phyloP scores from a whole-genome alignment of 2,113 vertebrate species.

The Toxostoma redivivum region DNA sequence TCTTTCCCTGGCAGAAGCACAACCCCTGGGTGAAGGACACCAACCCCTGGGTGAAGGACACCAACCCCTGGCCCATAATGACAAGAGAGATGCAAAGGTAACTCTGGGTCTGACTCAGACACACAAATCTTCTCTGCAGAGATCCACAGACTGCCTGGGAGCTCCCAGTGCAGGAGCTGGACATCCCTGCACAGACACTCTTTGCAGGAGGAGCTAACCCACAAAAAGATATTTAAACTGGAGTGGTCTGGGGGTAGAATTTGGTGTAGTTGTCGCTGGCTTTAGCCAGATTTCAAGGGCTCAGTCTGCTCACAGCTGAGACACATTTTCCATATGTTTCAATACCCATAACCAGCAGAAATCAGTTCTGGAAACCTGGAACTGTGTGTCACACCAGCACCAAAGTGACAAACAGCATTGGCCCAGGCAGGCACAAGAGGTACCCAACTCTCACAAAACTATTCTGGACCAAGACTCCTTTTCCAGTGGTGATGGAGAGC shows the following conservation, averaged over 20 bases:
- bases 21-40: no score
- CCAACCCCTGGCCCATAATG: fast-evolving
- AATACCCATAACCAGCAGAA: neutral
- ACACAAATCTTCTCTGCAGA: neutral
- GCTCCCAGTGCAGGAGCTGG: neutral
- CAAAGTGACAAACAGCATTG: neutral
- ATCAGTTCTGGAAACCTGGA: neutral
- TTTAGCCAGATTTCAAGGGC: neutral
- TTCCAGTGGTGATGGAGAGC: slow-evolving; percentile 36
- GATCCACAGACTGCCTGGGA: neutral
- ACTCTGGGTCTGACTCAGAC: neutral
- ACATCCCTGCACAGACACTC: fast-evolving
- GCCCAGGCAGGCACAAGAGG: neutral
- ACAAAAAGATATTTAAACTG: neutral
- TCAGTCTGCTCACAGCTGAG: neutral
- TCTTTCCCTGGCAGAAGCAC: neutral
- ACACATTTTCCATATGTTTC: neutral
- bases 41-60: no score
- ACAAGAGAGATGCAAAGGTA: neutral
- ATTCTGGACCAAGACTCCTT: neutral
- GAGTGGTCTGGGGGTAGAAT: neutral
- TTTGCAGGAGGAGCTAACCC: neutral
- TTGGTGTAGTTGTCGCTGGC: neutral
- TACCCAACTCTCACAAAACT: neutral
- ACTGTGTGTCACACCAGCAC: neutral